Evolutionary conservation across 1,140 invertebrate genomes (phyloP).

Genomic region (Drosophila neocordata): DNA sequence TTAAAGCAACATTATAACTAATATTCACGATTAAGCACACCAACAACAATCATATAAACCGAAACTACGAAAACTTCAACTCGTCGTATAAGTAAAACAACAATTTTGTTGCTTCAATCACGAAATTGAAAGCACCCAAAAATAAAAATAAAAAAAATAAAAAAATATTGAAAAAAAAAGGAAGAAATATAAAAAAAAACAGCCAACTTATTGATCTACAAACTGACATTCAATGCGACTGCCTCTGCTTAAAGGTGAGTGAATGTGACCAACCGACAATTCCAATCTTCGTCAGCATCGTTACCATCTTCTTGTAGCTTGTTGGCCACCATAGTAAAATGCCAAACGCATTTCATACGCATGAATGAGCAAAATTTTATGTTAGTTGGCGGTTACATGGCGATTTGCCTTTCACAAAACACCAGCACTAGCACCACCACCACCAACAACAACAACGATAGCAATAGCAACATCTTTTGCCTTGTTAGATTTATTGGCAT

Average conservation of each 20-base stretch:
- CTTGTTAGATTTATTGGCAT: constrained; percentile 36
- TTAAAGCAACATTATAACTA: constrained; percentile 64
- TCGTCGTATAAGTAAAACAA: constrained; percentile 49
- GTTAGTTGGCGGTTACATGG: constrained; percentile 12
- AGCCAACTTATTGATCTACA: constrained; percentile 45
- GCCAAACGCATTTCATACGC: constrained; percentile 55
- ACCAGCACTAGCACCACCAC: neutral
- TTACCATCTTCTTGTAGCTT: constrained; percentile 31
- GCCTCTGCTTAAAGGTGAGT: constrained; percentile 72
- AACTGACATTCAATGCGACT: constrained; percentile 65
- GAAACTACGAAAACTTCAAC: constrained; percentile 41
- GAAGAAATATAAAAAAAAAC: constrained; percentile 37
- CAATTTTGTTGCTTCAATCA: constrained; percentile 67
- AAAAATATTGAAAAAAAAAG: constrained; percentile 34
- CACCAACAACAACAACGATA: constrained; percentile 10
- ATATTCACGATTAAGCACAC: constrained; percentile 49
- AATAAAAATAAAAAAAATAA: neutral
- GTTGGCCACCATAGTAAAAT: constrained; percentile 33
- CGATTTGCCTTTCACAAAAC: constrained; percentile 57
- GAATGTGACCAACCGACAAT: constrained; percentile 38
- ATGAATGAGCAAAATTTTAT: constrained; percentile 39
- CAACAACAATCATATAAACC: constrained; percentile 36
- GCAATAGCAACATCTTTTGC: constrained; percentile 25
- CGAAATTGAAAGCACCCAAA: constrained; percentile 59
- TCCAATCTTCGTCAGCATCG: constrained; percentile 21